Evolutionary conservation across 1,140 invertebrate genomes (phyloP), one percentile per base, ranked within the genome.

Genomic region (Rhyzopertha dominica): DNA sequence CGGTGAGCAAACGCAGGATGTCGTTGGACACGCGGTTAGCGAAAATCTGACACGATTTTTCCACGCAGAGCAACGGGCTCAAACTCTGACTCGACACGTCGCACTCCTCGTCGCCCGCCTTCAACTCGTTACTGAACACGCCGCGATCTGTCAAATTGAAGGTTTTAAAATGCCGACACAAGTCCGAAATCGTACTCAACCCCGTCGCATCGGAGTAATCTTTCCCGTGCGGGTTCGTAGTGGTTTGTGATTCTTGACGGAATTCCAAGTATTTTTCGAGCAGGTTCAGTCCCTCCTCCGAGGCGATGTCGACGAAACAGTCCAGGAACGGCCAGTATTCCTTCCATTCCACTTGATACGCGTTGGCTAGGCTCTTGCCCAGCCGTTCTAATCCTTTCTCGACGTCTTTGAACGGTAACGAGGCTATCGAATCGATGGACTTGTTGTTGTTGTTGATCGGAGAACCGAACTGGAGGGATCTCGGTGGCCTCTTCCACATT

Each of bases 291-390:
- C 90, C 90, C 43, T 85, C 80, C 0, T 69, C 56, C 1, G 79
- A 79, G 0, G 79, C 64, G 2, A 95, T 72, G 69, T 95, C 82
- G 5, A 82, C 75, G 63, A 87, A 92, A 4, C 74, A 76, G 53
- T 86, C 79, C 4, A 95, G 68, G 63, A 95, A 95, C 2, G 82
- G 78, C 90, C 91, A 95, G 65, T 89, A 90, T 62, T 95, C 92
- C 49, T 80, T 83, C 90, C 90, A 95, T n/a, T 74, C 71, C 0
- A 92, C 73, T 20, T 83, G 76, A 62, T 80, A 77, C 61, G 87
- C 74, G 49, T 80, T 75, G 2, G 90, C 90, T 48, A 94, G 59
- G 43, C 80, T 74, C 49, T 87, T 84, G 32, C 89, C 89, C 36
- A 89, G 74, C 51, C 79, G 71, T 71, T 95, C 91, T 8, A 93